These are phyloP conservation scores for Phrynocephalus versicolor DNA, from an alignment of 2,113 vertebrate species.

Conservation along the genomic window DNA sequence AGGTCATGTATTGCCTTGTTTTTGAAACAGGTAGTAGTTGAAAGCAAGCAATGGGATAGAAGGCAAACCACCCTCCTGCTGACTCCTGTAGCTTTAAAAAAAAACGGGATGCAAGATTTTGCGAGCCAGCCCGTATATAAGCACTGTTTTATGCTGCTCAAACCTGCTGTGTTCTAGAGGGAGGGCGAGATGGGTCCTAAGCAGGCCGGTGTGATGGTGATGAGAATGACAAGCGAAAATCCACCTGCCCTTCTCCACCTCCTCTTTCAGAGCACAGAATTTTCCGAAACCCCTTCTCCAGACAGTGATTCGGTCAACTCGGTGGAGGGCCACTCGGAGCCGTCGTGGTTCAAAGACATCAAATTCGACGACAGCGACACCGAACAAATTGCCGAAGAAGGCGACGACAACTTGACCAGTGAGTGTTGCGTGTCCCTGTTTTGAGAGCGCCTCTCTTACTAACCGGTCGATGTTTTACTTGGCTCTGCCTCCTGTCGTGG, in stretches of 20 bases:
- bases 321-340: slow-evolving; percentile 95
- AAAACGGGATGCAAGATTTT: neutral
- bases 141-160: neutral
- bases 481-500: slow-evolving; percentile 42
- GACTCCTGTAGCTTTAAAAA: neutral
- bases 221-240: slow-evolving; percentile 4
- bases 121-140: neutral
- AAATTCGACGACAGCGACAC: slow-evolving; percentile 99
- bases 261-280: slow-evolving; percentile 88
- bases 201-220: neutral
- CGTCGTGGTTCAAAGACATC: slow-evolving; percentile 99
- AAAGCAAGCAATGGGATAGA: neutral
- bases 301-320: slow-evolving; percentile 97
- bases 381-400: slow-evolving; percentile 92
- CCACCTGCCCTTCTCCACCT: slow-evolving; percentile 19
- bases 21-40: neutral
- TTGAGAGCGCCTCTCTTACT: neutral
- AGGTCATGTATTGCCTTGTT: neutral
- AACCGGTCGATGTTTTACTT: slow-evolving; percentile 41
- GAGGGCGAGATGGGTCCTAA: neutral
- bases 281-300: slow-evolving; percentile 95
- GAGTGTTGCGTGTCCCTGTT: slow-evolving; percentile 63
- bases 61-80: no score
- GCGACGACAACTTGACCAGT: slow-evolving; percentile 89
- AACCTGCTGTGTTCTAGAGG: no score